phyloP scores from a whole-genome alignment of 2,113 vertebrate genomes.

The Phrynocephalus versicolor region DNA sequence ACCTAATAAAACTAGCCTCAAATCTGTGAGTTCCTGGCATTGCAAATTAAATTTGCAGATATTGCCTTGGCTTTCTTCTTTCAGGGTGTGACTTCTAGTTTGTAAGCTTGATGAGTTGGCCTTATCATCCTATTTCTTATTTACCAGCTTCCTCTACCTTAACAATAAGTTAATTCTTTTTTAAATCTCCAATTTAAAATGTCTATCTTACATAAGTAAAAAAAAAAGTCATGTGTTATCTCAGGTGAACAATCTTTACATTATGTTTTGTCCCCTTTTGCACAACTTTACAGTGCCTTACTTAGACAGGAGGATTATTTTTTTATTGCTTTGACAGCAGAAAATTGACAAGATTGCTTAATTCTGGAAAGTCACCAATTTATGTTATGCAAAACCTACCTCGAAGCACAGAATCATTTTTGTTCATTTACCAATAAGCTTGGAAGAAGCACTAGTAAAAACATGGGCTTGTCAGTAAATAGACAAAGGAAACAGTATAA shows the following conservation, averaged over 20 bases:
- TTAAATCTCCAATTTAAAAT: no score
- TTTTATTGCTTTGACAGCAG: not conserved
- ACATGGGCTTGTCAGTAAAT: constrained; percentile 4
- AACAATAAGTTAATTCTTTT: not conserved
- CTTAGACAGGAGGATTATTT: constrained; percentile 7
- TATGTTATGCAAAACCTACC: constrained; percentile 14
- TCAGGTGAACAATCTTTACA: not conserved
- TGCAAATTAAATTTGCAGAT: not conserved
- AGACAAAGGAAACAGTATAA: constrained; percentile 4
- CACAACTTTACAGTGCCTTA: not conserved
- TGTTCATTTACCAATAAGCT: constrained; percentile 28
- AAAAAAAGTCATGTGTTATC: not conserved
- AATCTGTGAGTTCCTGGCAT: not conserved
- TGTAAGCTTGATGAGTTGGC: not conserved
- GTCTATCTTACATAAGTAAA: no score
- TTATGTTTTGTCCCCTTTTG: not conserved
- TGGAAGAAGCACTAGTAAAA: constrained; percentile 27
- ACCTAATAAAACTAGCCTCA: no score
- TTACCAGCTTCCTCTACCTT: not conserved
- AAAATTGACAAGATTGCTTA: not conserved
- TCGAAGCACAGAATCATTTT: not conserved
- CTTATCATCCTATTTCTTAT: not conserved
- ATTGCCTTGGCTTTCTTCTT: not conserved
- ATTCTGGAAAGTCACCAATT: constrained; percentile 15
- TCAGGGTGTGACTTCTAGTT: not conserved